These are phyloP conservation scores for Carduelis carduelis DNA, from an alignment of 2,797 vertebrate species.

Conservation along the genomic window DNA sequence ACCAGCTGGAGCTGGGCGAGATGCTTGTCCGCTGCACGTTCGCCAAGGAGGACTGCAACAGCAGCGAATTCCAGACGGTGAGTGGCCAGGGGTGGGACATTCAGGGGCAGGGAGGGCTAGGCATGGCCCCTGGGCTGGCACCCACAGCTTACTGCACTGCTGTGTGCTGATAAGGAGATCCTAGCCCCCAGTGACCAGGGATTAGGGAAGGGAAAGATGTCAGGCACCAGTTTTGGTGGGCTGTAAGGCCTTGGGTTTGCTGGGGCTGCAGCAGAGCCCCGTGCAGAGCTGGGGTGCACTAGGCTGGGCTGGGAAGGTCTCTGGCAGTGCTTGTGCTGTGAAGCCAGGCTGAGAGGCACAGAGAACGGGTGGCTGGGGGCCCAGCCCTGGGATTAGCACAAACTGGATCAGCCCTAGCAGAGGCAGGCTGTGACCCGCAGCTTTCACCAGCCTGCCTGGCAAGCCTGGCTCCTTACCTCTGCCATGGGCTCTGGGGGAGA, in stretches of 20 bases:
- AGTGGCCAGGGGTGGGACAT: neutral
- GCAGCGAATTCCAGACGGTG: slow-evolving; percentile 58
- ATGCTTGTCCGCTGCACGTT: slow-evolving; percentile 61
- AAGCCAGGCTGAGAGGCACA: rapidly evolving
- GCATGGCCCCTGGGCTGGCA: neutral
- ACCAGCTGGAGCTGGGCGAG: slow-evolving; percentile 20
- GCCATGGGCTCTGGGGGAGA: neutral
- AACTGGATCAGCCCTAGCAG: neutral
- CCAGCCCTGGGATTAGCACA: neutral
- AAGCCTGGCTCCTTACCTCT: neutral
- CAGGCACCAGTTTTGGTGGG: neutral
- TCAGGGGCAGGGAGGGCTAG: neutral
- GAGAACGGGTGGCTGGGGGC: neutral
- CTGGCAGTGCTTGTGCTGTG: neutral
- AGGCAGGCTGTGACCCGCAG: neutral
- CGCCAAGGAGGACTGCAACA: neutral
- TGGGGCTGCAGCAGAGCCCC: rapidly evolving
- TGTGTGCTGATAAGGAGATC: neutral
- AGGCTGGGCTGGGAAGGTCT: neutral
- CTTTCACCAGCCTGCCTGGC: neutral
- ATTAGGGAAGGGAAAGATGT: neutral
- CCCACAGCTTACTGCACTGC: neutral
- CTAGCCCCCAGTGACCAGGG: rapidly evolving
- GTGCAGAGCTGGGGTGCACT: neutral
- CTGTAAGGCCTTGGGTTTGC: neutral